Conservation (phyloP, 2,113 vertebrate species). For the Trematomus loennbergii region DNA sequence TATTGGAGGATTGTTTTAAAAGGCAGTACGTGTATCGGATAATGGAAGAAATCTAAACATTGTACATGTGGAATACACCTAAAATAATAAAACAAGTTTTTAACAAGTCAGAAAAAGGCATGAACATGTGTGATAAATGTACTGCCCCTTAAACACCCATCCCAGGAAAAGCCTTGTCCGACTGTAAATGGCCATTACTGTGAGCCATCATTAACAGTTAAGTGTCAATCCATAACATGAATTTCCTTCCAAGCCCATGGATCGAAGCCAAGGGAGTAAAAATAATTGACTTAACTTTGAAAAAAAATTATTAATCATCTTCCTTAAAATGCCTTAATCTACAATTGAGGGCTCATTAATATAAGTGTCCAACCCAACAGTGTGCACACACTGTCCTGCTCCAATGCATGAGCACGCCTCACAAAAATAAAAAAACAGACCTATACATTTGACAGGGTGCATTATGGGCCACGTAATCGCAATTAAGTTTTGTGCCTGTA, state of each 20-base stretch:
- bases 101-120: background rate
- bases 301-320: background rate
- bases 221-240: background rate
- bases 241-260: background rate
- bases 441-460: background rate
- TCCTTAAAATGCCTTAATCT: background rate
- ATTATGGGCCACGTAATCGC: background rate
- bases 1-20: no score
- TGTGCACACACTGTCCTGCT: background rate
- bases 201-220: background rate
- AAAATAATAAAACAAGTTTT: background rate
- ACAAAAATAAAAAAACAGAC: background rate
- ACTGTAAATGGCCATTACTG: background rate
- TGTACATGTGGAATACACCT: background rate
- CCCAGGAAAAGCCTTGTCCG: background rate
- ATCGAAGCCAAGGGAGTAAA: background rate
- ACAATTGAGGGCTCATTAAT: background rate
- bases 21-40: no score
- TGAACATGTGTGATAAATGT: background rate
- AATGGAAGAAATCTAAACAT: no score
- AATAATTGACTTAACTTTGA: background rate
- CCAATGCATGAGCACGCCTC: background rate
- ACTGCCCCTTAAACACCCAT: background rate
- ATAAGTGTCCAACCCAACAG: background rate
- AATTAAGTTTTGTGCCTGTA: conserved; percentile 43